These are phyloP conservation scores for Triops longicaudatus DNA, from an alignment of 1,140 invertebrate species.

Conservation along the genomic window DNA sequence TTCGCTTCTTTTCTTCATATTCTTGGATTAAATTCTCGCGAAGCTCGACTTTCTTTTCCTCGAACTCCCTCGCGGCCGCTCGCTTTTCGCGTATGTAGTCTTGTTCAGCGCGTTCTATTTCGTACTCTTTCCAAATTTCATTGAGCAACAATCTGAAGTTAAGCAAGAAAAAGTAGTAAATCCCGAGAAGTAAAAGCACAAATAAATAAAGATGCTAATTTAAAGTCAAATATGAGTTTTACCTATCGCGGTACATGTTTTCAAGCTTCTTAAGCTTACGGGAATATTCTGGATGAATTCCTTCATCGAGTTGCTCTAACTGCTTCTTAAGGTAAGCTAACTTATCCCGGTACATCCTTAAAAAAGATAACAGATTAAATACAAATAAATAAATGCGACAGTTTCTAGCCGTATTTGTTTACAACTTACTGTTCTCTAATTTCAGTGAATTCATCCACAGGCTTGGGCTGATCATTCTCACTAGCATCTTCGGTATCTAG, in stretches of 20 bases:
- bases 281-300: conserved; percentile 75
- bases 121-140: conserved; percentile 70
- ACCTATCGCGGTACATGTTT: conserved; percentile 64
- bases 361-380: conserved; percentile 32
- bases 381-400: conserved; percentile 14
- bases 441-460: conserved; percentile 63
- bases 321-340: conserved; percentile 80
- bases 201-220: too few relatives aligned
- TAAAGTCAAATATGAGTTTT: conserved; percentile 16
- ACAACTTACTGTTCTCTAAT: conserved; percentile 82
- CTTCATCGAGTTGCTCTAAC: conserved; percentile 75
- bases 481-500: conserved; percentile 82
- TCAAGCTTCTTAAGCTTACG: conserved; percentile 73
- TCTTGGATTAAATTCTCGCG: conserved; percentile 81
- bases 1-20: conserved; percentile 82
- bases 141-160: conserved; percentile 58
- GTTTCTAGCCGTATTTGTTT: conserved; percentile 15
- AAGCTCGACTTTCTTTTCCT: conserved; percentile 88
- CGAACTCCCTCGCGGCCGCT: conserved; percentile 79
- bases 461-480: conserved; percentile 73
- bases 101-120: conserved; percentile 73
- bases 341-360: conserved; percentile 88
- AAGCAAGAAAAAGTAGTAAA: too few relatives aligned
- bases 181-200: too few relatives aligned
- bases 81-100: conserved; percentile 83